Conservation (phyloP, 2,797 vertebrate species). For the Ptychobarbus kaznakovi region DNA sequence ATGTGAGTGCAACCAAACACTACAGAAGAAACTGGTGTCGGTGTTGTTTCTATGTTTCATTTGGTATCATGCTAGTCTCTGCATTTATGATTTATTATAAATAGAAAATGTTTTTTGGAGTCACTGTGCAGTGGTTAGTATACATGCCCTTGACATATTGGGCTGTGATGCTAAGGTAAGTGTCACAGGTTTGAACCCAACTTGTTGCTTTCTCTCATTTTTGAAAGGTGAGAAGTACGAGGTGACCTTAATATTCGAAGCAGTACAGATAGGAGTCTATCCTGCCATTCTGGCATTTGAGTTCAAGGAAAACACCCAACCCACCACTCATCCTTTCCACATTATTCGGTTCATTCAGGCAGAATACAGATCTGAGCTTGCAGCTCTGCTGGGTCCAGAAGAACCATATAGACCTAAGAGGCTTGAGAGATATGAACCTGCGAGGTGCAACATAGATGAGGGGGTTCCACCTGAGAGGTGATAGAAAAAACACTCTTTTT, state of each 20-base stretch:
- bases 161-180: neutral
- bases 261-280: slow-evolving; percentile 78
- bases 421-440: slow-evolving; percentile 45
- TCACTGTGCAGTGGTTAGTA: neutral
- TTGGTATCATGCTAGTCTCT: neutral
- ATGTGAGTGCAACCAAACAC: slow-evolving; percentile 51
- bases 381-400: slow-evolving; percentile 76
- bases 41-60: neutral
- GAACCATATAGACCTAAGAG: slow-evolving; percentile 60
- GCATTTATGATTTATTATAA: neutral
- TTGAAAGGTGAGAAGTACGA: slow-evolving; percentile 76
- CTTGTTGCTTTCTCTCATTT: neutral
- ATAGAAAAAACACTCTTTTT: neutral
- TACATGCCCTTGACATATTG: neutral
- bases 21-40: slow-evolving; percentile 63
- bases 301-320: slow-evolving; percentile 73
- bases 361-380: slow-evolving; percentile 73
- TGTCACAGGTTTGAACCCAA: neutral
- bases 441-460: slow-evolving; percentile 68
- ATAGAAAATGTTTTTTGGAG: neutral
- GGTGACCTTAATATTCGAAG: slow-evolving; percentile 74
- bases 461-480: slow-evolving; percentile 71
- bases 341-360: slow-evolving; percentile 84
- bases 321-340: slow-evolving; percentile 72
- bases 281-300: slow-evolving; percentile 77